Base-by-base conservation (phyloP, 2,113 vertebrate species). In the Macheiramphus alcinus region DNA sequence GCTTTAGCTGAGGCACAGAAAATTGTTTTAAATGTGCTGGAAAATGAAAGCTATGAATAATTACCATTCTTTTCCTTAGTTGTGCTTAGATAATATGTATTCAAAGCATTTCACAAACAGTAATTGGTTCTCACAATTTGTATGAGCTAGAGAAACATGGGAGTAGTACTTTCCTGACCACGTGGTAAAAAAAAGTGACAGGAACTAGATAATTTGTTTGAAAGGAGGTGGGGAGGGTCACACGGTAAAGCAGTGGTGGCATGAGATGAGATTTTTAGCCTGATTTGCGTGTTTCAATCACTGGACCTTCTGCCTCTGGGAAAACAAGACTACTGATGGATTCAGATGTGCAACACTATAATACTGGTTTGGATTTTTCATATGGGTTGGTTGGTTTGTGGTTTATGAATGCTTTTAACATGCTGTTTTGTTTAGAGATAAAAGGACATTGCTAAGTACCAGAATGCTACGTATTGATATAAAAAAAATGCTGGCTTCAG, bases 31-130 rank as follows among this genome's bases (percentile, higher is more conserved):
- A 93, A 87, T 89, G 45, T 85, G 36, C 84, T 43, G 45, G 62
- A 76, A 93, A 91, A 89, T 67, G 80, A 85, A 91, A 95, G 88
- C 70, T 70, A 12, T 25, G 70, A 87, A 72, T 87, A 95, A 93
- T 94, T 91, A 80, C 81, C 58, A 43, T 89, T 82, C 34, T 89
- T 50, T 84, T 52, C 55, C 50, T 91, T 67, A 50, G 74, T 7
- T 76, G 70, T 50, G n/a, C 58, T 85, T 45, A 56, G 68, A 75
- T 63, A 89, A 87, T 80, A 50, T 16, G 42, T 29, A 68, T 72
- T 91, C 66, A 93, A 85, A 91, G 70, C 93, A 61, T 82, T 94
- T 94, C 90, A 59, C 58, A 76, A 88, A 22, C 0, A 0, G 13
- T 90, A 87, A 94, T 94, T 93, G 38, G 36, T 27, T 85, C 66